These are phyloP conservation scores for Drosophila subsilvestris DNA, from an alignment of 2,888 invertebrate species.

Conservation along the genomic window DNA sequence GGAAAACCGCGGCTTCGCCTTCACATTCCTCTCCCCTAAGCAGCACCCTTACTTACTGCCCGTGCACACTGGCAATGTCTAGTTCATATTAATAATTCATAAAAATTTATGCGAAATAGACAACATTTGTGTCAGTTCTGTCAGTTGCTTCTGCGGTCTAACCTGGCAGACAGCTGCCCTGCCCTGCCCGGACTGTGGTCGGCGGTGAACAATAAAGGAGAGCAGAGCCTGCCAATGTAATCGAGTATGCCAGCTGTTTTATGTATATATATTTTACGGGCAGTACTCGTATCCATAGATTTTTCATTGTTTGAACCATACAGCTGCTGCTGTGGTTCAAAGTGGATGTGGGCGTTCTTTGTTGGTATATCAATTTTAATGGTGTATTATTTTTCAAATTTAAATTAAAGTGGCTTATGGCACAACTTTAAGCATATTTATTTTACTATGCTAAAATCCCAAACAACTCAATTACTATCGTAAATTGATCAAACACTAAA, in stretches of 20 bases:
- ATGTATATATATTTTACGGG: conserved; percentile 14
- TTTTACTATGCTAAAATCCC: no score
- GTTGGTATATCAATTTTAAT: conserved; percentile 17
- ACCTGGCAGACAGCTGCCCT: conserved; percentile 46
- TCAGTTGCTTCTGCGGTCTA: conserved; percentile 40
- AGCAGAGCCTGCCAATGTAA: conserved; percentile 17
- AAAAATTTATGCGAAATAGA: conserved; percentile 74
- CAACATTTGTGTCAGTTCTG: conserved; percentile 47
- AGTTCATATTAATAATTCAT: conserved; percentile 73
- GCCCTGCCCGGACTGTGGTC: conserved; percentile 18
- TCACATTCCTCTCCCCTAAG: conserved; percentile 12
- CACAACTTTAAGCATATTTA: no score
- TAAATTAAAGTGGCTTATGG: no score
- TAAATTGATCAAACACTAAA: no score
- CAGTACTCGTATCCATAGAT: conserved; percentile 19
- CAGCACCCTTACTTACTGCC: no score
- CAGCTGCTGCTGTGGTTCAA: conserved; percentile 29
- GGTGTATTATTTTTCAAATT: conserved; percentile 1
- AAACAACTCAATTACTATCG: no score
- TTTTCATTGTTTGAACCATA: conserved; percentile 37
- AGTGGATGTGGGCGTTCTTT: conserved; percentile 15
- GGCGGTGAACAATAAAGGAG: background rate
- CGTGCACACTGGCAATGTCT: conserved; percentile 50
- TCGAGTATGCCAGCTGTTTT: conserved; percentile 38
- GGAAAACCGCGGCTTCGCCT: conserved; percentile 35